phyloP scores from a whole-genome alignment of 1,140 invertebrate genomes.

The Sycophaga agraensis region DNA sequence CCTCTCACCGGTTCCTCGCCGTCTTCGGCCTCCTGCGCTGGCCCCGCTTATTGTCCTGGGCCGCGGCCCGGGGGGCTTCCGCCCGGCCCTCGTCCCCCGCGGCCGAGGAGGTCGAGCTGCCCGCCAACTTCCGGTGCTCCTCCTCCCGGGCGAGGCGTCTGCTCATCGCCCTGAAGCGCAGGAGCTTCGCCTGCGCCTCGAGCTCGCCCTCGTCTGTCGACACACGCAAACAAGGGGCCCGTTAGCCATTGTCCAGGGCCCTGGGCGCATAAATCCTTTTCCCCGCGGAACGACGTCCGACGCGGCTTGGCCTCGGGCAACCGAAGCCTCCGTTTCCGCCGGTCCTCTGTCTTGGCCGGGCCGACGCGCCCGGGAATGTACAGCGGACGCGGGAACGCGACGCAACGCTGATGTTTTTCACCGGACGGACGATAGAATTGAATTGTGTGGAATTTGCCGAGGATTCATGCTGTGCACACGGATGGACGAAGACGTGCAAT shows the following conservation, averaged over 20 bases:
- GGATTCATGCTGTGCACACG: no score
- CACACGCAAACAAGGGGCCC: conserved; percentile 35
- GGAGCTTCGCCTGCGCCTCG: conserved; percentile 62
- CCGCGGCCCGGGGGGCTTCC: background rate
- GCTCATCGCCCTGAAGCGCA: conserved; percentile 62
- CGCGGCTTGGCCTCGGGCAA: no score
- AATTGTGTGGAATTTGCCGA: no score
- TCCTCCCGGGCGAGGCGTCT: conserved; percentile 35
- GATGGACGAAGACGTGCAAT: no score
- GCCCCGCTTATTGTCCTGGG: conserved; percentile 24
- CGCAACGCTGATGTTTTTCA: no score
- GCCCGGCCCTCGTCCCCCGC: conserved; percentile 27
- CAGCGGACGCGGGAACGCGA: no score
- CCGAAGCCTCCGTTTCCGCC: no score
- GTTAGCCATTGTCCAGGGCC: conserved; percentile 65
- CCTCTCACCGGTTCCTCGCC: conserved; percentile 52
- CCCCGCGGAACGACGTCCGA: no score
- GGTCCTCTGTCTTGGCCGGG: no score
- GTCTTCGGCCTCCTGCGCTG: conserved; percentile 41
- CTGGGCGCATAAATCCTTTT: conserved; percentile 63
- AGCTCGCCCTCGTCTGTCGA: conserved; percentile 51
- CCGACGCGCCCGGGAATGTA: no score
- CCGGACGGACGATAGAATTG: no score
- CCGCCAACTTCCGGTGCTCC: conserved; percentile 37
- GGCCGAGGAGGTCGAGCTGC: no score